Evolutionary conservation across 2,888 invertebrate species (phyloP), one percentile per base, ranked within the genome.

Genomic region (Scaptomyza parva): DNA sequence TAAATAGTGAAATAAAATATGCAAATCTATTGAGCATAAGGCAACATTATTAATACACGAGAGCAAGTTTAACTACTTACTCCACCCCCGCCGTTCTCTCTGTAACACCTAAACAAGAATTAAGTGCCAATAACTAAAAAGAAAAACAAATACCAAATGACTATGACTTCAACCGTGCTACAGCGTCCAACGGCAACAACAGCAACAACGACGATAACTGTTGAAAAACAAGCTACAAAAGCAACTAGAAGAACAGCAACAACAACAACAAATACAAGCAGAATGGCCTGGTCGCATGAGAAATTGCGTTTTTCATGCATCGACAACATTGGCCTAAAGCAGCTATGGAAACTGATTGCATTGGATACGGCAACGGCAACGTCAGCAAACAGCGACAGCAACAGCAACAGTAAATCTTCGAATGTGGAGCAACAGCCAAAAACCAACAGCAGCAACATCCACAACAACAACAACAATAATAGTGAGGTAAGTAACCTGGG

Each of bases 161-260:
- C 86, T 89, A 92, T 92, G 91, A 91, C 91, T 91, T 91, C 92
- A 86, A 90, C 91, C 76, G 79, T 91, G 74, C 78, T 91, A 51
- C 91, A 91, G 78, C 87, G 88, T 50, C 64, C 79, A 53, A 47
- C 60, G 60, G 59, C 64, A 61, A 37, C 63, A 7, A 51, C 63
- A 62, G 57, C 64, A 61, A 37, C 37, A 17, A 40, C 65, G 7
- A 44, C 55, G 43, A 41, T 67, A 30, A 22, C 35, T 7, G 47
- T 47, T 37, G 61, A 75, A 28, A 74, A 65, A 45, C 55, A 67
- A 65, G 50, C 62, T 58, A 60, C 79, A 69, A 72, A 74, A 59
- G 43, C 63, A 17, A 20, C 54, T 33, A 62, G 50, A 55, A 26
- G 64, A 30, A 40, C 77, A 53, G 59, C 57, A 47, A 30, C 28